Conservation (phyloP, 2,888 invertebrate genomes). For the Drosophila nr. perissopoda region DNA sequence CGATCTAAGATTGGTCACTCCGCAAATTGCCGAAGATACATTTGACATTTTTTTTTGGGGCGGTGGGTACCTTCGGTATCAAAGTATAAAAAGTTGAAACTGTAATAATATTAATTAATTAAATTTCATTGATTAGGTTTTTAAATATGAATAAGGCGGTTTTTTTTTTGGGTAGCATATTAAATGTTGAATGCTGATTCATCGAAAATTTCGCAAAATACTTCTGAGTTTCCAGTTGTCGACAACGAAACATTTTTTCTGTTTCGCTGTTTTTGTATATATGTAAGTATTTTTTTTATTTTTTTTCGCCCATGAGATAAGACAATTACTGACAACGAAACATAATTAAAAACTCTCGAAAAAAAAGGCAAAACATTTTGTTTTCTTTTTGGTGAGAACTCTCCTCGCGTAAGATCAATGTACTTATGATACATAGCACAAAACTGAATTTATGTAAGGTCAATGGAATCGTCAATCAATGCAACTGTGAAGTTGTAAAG, state of each 20-base stretch:
- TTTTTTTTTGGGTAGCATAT: neutral
- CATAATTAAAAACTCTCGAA: neutral
- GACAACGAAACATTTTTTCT: neutral
- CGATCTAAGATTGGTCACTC: no score
- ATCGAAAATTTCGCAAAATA: neutral
- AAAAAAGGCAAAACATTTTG: neutral
- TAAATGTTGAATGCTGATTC: neutral
- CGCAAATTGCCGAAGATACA: no score
- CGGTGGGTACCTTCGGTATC: no score
- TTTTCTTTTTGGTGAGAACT: neutral
- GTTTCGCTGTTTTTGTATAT: neutral
- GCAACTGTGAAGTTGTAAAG: neutral
- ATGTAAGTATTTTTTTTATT: neutral
- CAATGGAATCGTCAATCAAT: neutral
- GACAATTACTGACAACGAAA: neutral
- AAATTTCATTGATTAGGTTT: neutral
- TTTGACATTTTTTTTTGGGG: no score
- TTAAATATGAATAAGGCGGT: neutral
- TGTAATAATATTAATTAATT: neutral
- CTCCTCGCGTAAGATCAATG: neutral
- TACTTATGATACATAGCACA: neutral
- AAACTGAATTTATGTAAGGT: neutral
- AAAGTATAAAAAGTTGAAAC: neutral
- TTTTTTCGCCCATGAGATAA: neutral
- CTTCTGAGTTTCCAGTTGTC: neutral